These are phyloP conservation scores for Bambusicola thoracicus DNA, from an alignment of 2,113 vertebrate species.

Conservation along the genomic window DNA sequence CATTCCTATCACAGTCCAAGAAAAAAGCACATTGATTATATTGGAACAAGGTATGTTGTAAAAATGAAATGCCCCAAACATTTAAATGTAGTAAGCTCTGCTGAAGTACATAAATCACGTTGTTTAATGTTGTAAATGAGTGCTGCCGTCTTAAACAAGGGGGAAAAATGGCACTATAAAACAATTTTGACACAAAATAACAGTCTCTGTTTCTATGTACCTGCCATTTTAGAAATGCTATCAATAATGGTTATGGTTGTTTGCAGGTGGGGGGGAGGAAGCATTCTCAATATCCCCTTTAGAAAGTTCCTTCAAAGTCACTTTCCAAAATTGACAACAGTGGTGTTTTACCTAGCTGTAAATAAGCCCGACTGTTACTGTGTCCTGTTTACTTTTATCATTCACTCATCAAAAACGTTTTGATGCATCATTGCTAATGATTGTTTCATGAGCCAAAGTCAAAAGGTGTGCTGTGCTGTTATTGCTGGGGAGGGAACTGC, in stretches of 20 bases:
- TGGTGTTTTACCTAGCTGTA: conserved; percentile 47
- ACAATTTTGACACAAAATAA: conserved; percentile 75
- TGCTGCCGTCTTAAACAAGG: conserved; percentile 75
- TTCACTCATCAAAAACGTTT: conserved; percentile 75
- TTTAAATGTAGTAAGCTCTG: conserved; percentile 78
- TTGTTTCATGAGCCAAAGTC: conserved; percentile 34
- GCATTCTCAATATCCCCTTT: conserved; percentile 58
- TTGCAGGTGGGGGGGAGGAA: conserved; percentile 62
- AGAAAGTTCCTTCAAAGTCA: conserved; percentile 83
- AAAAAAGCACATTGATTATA: conserved; percentile 78
- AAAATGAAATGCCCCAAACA: conserved; percentile 80
- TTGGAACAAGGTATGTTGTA: conserved; percentile 78
- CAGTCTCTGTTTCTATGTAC: conserved; percentile 57
- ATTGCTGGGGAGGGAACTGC: conserved; percentile 1
- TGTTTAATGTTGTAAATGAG: conserved; percentile 78
- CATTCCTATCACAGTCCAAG: conserved; percentile 64
- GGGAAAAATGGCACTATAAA: conserved; percentile 77
- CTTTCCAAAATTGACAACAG: conserved; percentile 65
- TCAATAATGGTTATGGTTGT: conserved; percentile 77
- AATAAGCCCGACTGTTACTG: conserved; percentile 77
- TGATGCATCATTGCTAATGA: conserved; percentile 63
- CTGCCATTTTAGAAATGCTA: conserved; percentile 70
- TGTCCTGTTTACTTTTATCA: conserved; percentile 77
- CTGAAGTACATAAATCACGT: conserved; percentile 78
- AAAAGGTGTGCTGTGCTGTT: not conserved